Evolutionary conservation across 1,140 invertebrate genomes (phyloP).

Genomic region (Bombus huntii): DNA sequence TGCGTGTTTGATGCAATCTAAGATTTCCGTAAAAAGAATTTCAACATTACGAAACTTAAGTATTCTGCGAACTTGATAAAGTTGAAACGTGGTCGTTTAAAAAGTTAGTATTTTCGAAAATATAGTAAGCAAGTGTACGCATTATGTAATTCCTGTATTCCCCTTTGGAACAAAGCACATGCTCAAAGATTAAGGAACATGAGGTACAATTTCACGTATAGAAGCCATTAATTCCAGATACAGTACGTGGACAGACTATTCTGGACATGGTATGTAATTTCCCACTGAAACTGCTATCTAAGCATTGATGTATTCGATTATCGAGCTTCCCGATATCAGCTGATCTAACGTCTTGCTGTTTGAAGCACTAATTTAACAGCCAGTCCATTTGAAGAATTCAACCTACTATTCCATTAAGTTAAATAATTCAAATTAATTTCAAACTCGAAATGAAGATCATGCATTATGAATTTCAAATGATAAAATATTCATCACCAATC

Average conservation of each 20-base stretch:
- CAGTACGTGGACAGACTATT: background rate
- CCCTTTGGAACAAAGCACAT: background rate
- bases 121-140: no score
- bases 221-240: background rate
- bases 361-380: background rate
- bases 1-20: background rate
- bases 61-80: no score
- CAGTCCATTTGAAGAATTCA: background rate
- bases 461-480: no score
- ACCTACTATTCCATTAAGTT: no score
- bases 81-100: no score
- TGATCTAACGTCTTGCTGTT: background rate
- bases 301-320: constrained; percentile 6
- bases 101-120: no score
- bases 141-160: background rate
- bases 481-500: background rate
- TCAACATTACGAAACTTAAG: no score
- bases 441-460: no score
- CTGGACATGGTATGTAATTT: background rate
- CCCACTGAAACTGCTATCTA: background rate
- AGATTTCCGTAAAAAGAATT: no score
- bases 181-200: no score
- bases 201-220: background rate
- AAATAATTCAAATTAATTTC: no score
- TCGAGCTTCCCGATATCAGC: background rate